Percentiles rank a stretch among this genome's conserved stretches.
Evolutionary conservation across 2,797 vertebrate species (phyloP).

Genomic region (Dromococcyx pavoninus): DNA sequence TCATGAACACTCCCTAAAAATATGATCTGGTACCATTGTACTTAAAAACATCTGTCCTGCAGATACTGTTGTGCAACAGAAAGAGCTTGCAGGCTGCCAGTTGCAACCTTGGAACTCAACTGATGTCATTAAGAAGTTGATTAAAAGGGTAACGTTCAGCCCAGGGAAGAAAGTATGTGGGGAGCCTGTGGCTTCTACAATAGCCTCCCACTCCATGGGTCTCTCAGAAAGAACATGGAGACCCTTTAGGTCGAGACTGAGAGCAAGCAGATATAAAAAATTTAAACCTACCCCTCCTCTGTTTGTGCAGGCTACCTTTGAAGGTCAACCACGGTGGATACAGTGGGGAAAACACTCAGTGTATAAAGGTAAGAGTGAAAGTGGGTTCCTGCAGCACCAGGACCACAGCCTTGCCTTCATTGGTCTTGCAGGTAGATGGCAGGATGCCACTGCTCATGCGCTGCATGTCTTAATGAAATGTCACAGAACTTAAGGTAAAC

Average conservation of each 20-base stretch:
- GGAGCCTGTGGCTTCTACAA: neutral
- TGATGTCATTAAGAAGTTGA: neutral
- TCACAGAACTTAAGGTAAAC: neutral
- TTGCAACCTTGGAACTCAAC: neutral
- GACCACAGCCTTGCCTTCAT: neutral
- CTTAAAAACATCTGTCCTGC: constrained; percentile 37
- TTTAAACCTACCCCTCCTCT: neutral
- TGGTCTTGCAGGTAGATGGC: neutral
- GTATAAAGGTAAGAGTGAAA: neutral
- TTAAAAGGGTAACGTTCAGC: neutral
- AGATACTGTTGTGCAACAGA: constrained; percentile 25
- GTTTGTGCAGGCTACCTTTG: neutral
- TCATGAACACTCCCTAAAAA: constrained; percentile 30
- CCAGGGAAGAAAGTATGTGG: neutral
- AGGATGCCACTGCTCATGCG: neutral
- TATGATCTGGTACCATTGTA: neutral
- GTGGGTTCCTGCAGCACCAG: neutral
- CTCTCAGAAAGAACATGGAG: neutral
- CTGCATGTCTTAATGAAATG: neutral
- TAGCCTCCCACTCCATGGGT: neutral
- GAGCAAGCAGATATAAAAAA: neutral
- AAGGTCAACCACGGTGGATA: neutral
- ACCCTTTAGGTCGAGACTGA: neutral
- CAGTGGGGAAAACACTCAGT: fast-evolving
- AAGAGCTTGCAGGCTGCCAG: neutral